A percentile compares a stretch with the other conserved stretches of the same genome.
Evolutionary conservation across 2,113 vertebrate species (phyloP).

Genomic region (Oncorhynchus tshawytscha): DNA sequence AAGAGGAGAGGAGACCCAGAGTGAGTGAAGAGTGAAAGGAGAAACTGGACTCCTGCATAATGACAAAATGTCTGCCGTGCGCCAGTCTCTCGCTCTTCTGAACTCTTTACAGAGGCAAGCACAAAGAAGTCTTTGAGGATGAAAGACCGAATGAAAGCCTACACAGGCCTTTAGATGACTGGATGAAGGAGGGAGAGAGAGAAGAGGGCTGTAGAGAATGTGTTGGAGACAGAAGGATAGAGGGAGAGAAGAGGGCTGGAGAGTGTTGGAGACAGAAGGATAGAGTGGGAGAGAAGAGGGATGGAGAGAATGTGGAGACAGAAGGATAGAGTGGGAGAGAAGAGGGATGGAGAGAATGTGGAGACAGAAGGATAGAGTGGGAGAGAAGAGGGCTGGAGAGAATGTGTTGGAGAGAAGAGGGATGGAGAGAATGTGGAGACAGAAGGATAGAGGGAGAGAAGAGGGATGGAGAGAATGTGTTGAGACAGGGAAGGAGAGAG

Average conservation of each 20-base stretch:
- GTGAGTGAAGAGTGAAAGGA: background rate
- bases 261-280: background rate
- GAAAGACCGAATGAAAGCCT: constrained; percentile 43
- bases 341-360: too few species aligned
- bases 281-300: constrained; percentile 9
- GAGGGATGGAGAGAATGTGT: too few species aligned
- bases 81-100: background rate
- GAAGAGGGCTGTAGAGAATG: background rate
- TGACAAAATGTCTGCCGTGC: background rate
- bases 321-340: too few species aligned
- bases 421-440: too few species aligned
- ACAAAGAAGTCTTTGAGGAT: constrained; percentile 3
- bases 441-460: too few species aligned
- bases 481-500: background rate
- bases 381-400: too few species aligned
- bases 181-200: background rate
- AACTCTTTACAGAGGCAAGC: background rate
- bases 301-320: constrained; percentile 18
- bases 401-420: too few species aligned
- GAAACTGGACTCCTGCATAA: background rate
- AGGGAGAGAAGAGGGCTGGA: background rate
- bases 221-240: constrained; percentile 20
- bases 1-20: background rate
- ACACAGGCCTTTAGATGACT: constrained; percentile 44
- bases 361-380: too few species aligned